Percentiles rank a stretch among this genome's conserved stretches.
Evolutionary conservation across 2,113 vertebrate species (phyloP).

Genomic region (Aspidoscelis tigris): DNA sequence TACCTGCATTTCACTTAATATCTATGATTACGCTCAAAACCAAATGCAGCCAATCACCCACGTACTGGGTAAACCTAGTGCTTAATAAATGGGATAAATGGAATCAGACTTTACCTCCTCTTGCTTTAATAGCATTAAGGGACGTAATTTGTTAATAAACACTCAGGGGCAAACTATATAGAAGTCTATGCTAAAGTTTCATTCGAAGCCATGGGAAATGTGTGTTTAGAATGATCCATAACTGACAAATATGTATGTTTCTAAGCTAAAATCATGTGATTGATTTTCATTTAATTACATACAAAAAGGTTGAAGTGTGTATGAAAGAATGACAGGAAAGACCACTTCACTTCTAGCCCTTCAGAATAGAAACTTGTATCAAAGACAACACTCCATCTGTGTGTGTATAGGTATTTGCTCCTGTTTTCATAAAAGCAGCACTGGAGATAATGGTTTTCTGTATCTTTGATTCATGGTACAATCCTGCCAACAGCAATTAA

Average conservation of each 20-base stretch:
- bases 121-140: neutral
- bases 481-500: neutral
- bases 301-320: neutral
- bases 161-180: neutral
- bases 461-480: neutral
- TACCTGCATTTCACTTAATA: neutral
- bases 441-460: neutral
- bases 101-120: neutral
- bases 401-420: neutral
- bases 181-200: no score
- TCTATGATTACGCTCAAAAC: no score
- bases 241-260: neutral
- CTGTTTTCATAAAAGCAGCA: neutral
- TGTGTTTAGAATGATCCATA: neutral
- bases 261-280: neutral
- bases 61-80: no score
- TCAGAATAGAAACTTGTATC: neutral
- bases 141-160: neutral
- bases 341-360: neutral
- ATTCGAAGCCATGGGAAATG: no score
- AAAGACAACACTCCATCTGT: neutral
- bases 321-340: neutral
- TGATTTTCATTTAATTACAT: neutral
- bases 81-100: no score
- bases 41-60: neutral